Evolutionary conservation across 2,888 invertebrate species (phyloP).

Genomic region (Hemicrepidius hirtus): DNA sequence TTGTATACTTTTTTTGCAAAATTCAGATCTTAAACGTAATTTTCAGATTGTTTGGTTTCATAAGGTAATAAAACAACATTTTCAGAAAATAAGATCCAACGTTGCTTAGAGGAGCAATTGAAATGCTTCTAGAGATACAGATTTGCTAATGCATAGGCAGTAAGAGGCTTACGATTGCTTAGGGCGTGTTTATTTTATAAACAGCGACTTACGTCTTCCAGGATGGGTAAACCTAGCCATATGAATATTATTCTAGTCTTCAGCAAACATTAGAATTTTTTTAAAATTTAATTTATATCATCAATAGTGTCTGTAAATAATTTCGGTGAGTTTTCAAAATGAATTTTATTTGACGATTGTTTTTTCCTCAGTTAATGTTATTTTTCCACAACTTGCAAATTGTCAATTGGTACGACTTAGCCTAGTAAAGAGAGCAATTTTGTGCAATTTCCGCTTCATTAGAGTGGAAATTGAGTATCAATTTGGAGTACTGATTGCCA

Average conservation of each 20-base stretch:
- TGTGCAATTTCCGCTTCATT: constrained; percentile 25
- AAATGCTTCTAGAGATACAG: not conserved
- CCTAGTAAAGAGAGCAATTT: not conserved
- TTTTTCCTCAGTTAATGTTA: not conserved
- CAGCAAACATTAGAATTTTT: not conserved
- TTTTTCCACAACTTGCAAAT: not conserved
- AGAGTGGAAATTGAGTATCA: constrained; percentile 35
- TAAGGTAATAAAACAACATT: not conserved
- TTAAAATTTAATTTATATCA: too few species aligned
- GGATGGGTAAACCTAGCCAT: not conserved
- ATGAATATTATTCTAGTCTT: constrained; percentile 7
- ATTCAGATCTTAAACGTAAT: too few species aligned
- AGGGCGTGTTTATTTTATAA: constrained; percentile 13
- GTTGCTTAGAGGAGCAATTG: not conserved
- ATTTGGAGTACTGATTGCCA: constrained; percentile 30
- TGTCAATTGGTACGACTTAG: not conserved
- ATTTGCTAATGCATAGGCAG: constrained; percentile 9
- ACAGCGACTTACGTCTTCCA: not conserved
- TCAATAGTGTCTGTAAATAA: too few species aligned
- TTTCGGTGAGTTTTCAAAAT: not conserved
- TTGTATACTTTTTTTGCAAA: too few species aligned
- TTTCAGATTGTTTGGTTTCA: too few species aligned
- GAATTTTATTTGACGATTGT: not conserved
- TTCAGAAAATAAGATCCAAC: not conserved
- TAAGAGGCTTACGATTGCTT: constrained; percentile 18